Evolutionary conservation across 2,113 vertebrate genomes (phyloP).

Genomic region (Trinectes maculatus): DNA sequence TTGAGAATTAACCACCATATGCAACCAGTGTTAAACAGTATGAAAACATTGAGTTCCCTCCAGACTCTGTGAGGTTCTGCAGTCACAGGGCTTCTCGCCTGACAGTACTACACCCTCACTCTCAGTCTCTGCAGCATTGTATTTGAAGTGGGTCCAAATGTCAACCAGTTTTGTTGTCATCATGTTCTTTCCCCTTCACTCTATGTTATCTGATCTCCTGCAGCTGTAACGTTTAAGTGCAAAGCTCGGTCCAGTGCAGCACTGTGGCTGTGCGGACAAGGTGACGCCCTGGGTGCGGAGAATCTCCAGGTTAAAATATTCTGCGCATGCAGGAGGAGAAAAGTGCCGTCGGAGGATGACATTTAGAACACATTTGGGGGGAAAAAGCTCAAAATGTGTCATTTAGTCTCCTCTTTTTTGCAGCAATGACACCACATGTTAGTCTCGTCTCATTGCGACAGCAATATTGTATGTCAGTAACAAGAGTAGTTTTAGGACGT

Average conservation of each 20-base stretch:
- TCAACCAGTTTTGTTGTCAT: background rate
- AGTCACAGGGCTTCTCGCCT: background rate
- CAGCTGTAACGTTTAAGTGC: background rate
- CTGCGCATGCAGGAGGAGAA: no score
- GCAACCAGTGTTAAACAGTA: no score
- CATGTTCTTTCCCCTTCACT: background rate
- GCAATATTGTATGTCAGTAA: background rate
- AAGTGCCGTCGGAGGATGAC: no score
- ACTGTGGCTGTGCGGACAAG: background rate
- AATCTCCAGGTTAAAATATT: background rate
- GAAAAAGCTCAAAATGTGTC: no score
- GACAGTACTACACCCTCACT: background rate
- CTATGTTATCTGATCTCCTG: background rate
- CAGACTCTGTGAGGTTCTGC: background rate
- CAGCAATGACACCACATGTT: background rate
- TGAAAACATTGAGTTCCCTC: background rate
- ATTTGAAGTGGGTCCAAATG: background rate
- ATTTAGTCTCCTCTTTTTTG: background rate
- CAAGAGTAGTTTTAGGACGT: background rate
- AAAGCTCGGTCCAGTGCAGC: background rate
- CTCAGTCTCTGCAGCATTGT: background rate
- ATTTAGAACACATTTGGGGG: no score
- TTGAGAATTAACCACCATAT: no score
- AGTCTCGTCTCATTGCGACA: no score
- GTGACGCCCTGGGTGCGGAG: background rate